Evolutionary conservation across 2,797 vertebrate species (phyloP).

Genomic region (Sebastes trivittatus): DNA sequence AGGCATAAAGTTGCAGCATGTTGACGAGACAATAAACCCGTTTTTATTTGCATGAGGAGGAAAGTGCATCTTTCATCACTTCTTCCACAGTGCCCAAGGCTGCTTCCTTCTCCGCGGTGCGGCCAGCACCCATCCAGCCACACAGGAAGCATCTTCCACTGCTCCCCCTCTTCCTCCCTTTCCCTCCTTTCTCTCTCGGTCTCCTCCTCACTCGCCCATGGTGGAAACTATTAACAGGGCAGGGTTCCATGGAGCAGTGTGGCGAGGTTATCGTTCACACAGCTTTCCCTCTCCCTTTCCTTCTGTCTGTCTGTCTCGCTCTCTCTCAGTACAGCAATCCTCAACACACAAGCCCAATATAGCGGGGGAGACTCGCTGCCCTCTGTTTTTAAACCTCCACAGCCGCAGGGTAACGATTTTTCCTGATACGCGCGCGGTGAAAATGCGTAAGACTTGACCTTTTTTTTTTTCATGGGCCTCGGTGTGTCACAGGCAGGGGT

Average conservation of each 20-base stretch:
- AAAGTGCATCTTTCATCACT: conserved; percentile 70
- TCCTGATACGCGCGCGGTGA: conserved; percentile 79
- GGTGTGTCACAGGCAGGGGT: conserved; percentile 72
- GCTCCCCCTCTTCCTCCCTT: conserved; percentile 42
- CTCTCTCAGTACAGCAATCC: conserved; percentile 57
- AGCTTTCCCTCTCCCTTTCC: conserved; percentile 48
- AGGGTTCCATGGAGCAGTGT: conserved; percentile 70
- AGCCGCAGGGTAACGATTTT: conserved; percentile 82
- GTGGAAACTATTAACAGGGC: conserved; percentile 84
- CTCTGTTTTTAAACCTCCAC: conserved; percentile 75
- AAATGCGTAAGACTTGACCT: conserved; percentile 80
- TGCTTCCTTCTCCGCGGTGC: conserved; percentile 57
- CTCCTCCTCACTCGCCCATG: conserved; percentile 69
- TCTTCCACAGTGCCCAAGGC: conserved; percentile 69
- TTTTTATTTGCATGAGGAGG: conserved; percentile 53
- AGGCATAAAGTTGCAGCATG: conserved; percentile 14
- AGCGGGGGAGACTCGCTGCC: conserved; percentile 68
- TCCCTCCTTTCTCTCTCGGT: conserved; percentile 48
- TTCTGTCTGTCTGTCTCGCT: conserved; percentile 12
- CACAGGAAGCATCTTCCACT: conserved; percentile 79
- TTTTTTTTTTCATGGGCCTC: conserved; percentile 60
- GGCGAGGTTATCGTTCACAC: conserved; percentile 76
- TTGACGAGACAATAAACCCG: conserved; percentile 54
- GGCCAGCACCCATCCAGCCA: conserved; percentile 72
- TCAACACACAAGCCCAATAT: conserved; percentile 75